Evolutionary conservation across 2,888 invertebrate species (phyloP), one percentile per base, ranked within the genome.

Genomic region (Morpho helenor): DNA sequence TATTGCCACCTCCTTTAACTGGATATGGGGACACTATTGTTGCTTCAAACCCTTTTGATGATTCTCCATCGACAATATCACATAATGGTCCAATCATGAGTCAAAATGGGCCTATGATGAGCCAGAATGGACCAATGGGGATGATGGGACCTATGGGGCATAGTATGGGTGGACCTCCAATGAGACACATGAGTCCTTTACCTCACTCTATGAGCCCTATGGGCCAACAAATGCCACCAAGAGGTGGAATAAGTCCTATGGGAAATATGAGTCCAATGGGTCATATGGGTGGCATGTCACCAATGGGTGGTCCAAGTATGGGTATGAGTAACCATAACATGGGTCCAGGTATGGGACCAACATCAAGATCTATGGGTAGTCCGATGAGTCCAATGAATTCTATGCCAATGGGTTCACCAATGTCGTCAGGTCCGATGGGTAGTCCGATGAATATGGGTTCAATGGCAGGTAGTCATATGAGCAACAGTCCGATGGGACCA

Each of bases 1-100:
- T 96, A 75, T 87, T 97, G 64, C 92, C 97, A 70, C 97, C 97
- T 49, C 97, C 97, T 39, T 94, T 97, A 73, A 95, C 96, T 49
- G 97, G 97, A 68, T 97, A 96, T 84, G 97, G 97, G 44, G 98
- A 98, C 78, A 98, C 97, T 61, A 97, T 98, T 76, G 95, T 97
- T 63, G 98, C 98, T 59, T 97, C 97, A 64, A 98, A 98, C 87
- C 98, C 98, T 45, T 98, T 98, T 82, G 98, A 98, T 86, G 98
- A 98, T 80, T 96, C 96, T 56, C 96, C 96, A 52, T 93, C 92
- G 51, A 93, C 92, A 52, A 89, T 92, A 52, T 84, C 91, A 66
- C 84, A 93, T 78, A 91, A 91, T 79, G 92, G 92, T 7, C 93
- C 93, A 66, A 92, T 93, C 91, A 91, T 91, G 82, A 92, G 89